Evolutionary conservation across 2,797 vertebrate species (phyloP), one percentile per base, ranked within the genome.

Genomic region (Oceanodroma leucorhoa): DNA sequence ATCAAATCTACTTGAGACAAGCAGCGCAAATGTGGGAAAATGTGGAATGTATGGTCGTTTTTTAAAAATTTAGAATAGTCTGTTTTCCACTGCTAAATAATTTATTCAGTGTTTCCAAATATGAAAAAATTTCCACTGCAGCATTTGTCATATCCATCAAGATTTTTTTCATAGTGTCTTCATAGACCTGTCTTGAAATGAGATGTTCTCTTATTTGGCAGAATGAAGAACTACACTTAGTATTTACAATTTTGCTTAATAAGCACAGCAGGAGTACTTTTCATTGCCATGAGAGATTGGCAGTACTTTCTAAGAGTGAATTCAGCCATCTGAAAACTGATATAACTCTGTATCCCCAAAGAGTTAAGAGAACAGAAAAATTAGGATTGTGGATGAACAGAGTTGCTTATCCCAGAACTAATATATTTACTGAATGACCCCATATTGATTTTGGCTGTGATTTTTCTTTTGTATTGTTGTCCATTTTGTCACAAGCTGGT

Each of bases 201-300:
- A 91, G 77, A 64, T 78, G 40, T 72, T 84, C 86, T 95, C 38
- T 89, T 94, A 86, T 8, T 75, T 97, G 73, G 81, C 91, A 91
- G 89, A 96, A 93, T 43, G 86, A 96, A 96, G 92, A 81, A 61
- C 86, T 93, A 87, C 60, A 72, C 19, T 61, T 94, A 94, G 54
- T 97, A 77, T 94, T 97, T 96, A 94, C 14, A 70, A 6, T 93
- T 97, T 92, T 89, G 32, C 86, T 58, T 93, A 93, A 82, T 93
- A 88, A 95, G 83, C 89, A 79, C 77, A 97, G 82, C 91, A 73
- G 40, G 81, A 92, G 65, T 95, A 60, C 84, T 94, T 76, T 95
- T 96, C 92, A 71, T 65, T 97, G 83, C 95, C 83, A 36, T 9
- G 90, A 79, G 95, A 93, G 94, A 83, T 80, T 89, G 91, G 58